A percentile compares a stretch with the other conserved stretches of the same genome.
Evolutionary conservation across 2,797 vertebrate species (phyloP).

Genomic region (Hybognathus amarus): DNA sequence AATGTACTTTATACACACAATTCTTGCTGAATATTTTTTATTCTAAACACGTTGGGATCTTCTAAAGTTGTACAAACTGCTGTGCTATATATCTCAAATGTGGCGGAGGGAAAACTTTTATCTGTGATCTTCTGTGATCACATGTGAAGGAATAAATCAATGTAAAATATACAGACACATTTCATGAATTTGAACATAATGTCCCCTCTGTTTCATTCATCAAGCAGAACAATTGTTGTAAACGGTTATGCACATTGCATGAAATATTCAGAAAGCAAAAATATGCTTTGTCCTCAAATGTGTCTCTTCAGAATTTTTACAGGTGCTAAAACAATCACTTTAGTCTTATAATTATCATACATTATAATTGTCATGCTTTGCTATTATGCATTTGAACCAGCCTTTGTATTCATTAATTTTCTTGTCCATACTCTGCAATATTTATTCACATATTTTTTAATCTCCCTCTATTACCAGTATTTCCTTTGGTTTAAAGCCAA

Average conservation of each 20-base stretch:
- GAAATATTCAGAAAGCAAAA: background rate
- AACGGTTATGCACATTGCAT: background rate
- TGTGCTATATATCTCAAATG: constrained; percentile 27
- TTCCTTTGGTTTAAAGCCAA: background rate
- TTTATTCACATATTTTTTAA: background rate
- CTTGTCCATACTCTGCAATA: background rate
- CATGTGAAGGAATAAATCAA: constrained; percentile 3
- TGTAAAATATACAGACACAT: constrained; percentile 4
- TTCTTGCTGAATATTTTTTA: constrained; percentile 14
- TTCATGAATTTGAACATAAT: background rate
- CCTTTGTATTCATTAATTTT: background rate
- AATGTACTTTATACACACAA: constrained; percentile 44
- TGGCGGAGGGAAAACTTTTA: constrained; percentile 17
- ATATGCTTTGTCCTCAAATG: background rate
- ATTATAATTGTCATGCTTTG: background rate
- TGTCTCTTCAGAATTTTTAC: background rate
- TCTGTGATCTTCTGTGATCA: constrained; percentile 17
- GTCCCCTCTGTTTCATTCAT: constrained; percentile 3
- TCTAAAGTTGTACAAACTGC: constrained; percentile 28
- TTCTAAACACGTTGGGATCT: constrained; percentile 11
- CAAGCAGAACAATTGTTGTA: background rate
- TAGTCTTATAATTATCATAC: background rate
- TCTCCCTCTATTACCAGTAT: background rate
- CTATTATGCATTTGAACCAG: background rate
- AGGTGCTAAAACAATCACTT: background rate